A percentile compares a stretch with the other conserved stretches of the same genome.
These are phyloP conservation scores for Dissostichus mawsoni DNA, from an alignment of 2,113 vertebrate genomes.

Conservation along the genomic window DNA sequence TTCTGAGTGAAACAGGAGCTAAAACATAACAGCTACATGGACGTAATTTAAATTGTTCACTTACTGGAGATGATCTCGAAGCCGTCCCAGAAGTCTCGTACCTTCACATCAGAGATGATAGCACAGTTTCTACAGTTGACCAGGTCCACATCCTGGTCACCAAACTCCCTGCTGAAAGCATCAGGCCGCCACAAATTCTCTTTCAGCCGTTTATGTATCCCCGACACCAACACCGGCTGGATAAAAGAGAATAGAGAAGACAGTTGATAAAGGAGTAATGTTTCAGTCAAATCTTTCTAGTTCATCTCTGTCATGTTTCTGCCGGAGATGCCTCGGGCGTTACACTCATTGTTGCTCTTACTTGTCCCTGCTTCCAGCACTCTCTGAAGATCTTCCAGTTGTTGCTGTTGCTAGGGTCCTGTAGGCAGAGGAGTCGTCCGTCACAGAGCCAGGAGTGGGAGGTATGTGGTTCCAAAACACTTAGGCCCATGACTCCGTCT, in stretches of 20 bases:
- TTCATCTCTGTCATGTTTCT: not conserved
- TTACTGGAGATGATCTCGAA: slow-evolving; percentile 97
- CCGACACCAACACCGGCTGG: slow-evolving; percentile 98
- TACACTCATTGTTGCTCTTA: slow-evolving; percentile 65
- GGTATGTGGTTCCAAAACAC: slow-evolving; percentile 96
- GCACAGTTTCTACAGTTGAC: slow-evolving; percentile 99
- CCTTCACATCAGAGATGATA: slow-evolving; percentile 98
- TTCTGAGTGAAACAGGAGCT: not conserved
- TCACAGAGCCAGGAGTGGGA: slow-evolving; percentile 99
- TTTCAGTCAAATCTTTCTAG: not conserved
- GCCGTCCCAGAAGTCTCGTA: slow-evolving; percentile 99
- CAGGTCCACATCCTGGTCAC: slow-evolving; percentile 97
- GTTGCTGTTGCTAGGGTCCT: slow-evolving; percentile 97
- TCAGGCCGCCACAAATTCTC: slow-evolving; percentile 92
- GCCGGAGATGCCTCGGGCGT: not conserved
- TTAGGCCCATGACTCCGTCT: slow-evolving; percentile 96
- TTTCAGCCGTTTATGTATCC: slow-evolving; percentile 96
- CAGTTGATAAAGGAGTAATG: not conserved
- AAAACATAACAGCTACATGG: not conserved
- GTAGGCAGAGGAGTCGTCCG: slow-evolving; percentile 96
- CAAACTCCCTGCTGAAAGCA: slow-evolving; percentile 98
- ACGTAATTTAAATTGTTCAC: slow-evolving; percentile 57
- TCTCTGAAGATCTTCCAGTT: slow-evolving; percentile 99
- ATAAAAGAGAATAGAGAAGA: slow-evolving; percentile 12
- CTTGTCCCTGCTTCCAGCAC: slow-evolving; percentile 99